phyloP scores from a whole-genome alignment of 53 echinoderm and acorn worm genomes.

The Zoroaster sp. region DNA sequence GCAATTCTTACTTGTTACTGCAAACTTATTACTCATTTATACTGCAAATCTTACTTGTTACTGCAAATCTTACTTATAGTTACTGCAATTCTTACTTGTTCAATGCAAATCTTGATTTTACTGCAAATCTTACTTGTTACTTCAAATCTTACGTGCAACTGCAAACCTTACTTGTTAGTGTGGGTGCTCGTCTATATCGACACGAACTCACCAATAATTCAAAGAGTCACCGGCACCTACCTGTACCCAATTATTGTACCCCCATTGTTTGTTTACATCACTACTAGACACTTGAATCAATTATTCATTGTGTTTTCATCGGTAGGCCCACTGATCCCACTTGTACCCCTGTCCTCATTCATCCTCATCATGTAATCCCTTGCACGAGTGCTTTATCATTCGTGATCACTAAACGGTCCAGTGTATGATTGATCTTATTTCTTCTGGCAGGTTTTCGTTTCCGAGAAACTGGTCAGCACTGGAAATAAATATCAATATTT shows the following conservation, averaged over 20 bases:
- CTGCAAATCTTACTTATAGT: too few relatives aligned
- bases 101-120: too few relatives aligned
- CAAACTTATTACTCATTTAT: too few relatives aligned
- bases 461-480: not conserved
- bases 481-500: conserved; percentile 28
- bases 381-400: not conserved
- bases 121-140: too few relatives aligned
- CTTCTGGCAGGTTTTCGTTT: not conserved
- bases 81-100: too few relatives aligned
- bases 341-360: not conserved
- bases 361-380: conserved; percentile 2
- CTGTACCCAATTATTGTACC: not conserved
- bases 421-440: conserved; percentile 8
- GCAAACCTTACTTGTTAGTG: not conserved
- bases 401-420: conserved; percentile 32
- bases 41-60: too few relatives aligned
- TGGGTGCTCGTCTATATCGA: not conserved
- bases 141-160: too few relatives aligned
- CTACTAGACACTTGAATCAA: conserved; percentile 25
- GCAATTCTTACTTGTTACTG: too few relatives aligned
- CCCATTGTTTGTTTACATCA: not conserved
- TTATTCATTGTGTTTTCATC: conserved; percentile 43
- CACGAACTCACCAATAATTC: not conserved
- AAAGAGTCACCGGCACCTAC: not conserved
- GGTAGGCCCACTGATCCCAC: conserved; percentile 2